These are phyloP conservation scores for Morone chrysops DNA, from an alignment of 2,113 vertebrate genomes.

Conservation along the genomic window DNA sequence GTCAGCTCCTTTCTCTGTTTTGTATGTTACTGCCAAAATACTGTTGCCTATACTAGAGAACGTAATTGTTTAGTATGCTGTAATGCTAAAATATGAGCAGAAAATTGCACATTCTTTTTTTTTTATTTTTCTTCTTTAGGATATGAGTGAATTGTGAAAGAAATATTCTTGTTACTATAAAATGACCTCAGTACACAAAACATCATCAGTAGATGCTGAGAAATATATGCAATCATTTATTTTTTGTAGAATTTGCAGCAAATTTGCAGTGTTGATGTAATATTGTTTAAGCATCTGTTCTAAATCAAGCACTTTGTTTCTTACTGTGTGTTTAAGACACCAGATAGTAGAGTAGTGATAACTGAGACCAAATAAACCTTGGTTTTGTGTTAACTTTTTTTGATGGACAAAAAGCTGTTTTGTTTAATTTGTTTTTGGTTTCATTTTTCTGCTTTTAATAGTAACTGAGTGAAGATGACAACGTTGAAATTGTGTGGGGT, in stretches of 20 bases:
- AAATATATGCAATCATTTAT: constrained; percentile 70
- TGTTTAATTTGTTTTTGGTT: background rate
- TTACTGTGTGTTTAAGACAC: constrained; percentile 17
- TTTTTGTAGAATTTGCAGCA: constrained; percentile 36
- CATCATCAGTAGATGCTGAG: constrained; percentile 45
- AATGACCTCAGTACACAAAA: constrained; percentile 44
- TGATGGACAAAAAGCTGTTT: constrained; percentile 10
- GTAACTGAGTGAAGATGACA: background rate
- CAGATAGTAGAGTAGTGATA: constrained; percentile 21
- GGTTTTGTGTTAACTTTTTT: constrained; percentile 52
- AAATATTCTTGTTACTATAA: constrained; percentile 40
- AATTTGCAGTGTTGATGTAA: constrained; percentile 27
- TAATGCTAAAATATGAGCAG: constrained; percentile 38
- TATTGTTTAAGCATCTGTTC: constrained; percentile 32
- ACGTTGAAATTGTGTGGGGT: background rate
- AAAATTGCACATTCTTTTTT: constrained; percentile 58
- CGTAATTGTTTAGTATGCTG: constrained; percentile 35
- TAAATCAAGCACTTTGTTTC: constrained; percentile 69
- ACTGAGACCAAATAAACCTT: constrained; percentile 46
- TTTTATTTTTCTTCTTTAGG: constrained; percentile 16
- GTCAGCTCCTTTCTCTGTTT: constrained; percentile 42
- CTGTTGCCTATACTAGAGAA: constrained; percentile 35
- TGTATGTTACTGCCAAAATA: constrained; percentile 54
- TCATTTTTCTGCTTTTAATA: constrained; percentile 2
- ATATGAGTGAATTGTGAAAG: constrained; percentile 20